Conservation (phyloP, 2,888 invertebrate species). For the Hesperia comma region DNA sequence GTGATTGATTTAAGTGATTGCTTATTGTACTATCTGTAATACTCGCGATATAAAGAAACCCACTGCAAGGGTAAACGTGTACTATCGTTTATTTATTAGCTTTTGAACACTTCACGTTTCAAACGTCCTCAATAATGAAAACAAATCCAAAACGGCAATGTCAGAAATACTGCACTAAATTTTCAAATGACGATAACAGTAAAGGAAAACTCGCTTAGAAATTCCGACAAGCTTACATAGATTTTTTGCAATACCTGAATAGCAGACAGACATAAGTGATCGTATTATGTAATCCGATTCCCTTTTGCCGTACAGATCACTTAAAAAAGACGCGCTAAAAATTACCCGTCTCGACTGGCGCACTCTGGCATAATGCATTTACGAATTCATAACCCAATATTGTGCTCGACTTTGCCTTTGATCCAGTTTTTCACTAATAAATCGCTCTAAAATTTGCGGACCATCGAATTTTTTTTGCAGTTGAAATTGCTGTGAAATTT, state of each 20-base stretch:
- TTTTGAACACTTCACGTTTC: no score
- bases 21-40: no score
- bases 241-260: neutral
- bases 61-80: no score
- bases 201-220: no score
- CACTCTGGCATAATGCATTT: slow-evolving; percentile 15
- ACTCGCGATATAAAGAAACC: no score
- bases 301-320: neutral
- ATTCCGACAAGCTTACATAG: neutral
- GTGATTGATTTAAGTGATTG: no score
- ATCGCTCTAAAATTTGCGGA: slow-evolving; percentile 26
- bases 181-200: no score
- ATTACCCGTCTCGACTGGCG: neutral
- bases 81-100: no score
- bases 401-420: slow-evolving; percentile 24
- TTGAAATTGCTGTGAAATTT: neutral
- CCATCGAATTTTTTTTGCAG: slow-evolving; percentile 1
- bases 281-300: neutral
- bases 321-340: slow-evolving; percentile 2
- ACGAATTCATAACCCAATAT: slow-evolving; percentile 29
- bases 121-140: no score
- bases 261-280: neutral
- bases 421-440: slow-evolving; percentile 31
- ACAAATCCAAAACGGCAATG: no score
- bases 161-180: no score